Conservation (phyloP, 92 coral and sea anemone species). For the Bergia sp. region DNA sequence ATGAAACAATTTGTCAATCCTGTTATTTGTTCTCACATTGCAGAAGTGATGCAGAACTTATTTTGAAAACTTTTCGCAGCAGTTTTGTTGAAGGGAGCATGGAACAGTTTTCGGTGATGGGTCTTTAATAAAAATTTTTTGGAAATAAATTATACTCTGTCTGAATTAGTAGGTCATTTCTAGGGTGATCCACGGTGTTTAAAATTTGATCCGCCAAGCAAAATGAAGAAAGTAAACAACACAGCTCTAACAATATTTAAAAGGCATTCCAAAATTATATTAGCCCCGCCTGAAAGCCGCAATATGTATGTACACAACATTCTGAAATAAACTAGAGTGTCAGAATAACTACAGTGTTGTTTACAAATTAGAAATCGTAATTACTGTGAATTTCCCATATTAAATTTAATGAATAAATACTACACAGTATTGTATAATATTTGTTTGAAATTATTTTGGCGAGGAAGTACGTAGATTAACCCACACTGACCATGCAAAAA, state of each 20-base stretch:
- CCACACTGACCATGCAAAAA: not conserved
- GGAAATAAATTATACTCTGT: not conserved
- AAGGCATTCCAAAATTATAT: not conserved
- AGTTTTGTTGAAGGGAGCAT: not conserved
- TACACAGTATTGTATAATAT: not conserved
- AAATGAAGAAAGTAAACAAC: slow-evolving; percentile 6
- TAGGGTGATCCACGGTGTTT: slow-evolving; percentile 5
- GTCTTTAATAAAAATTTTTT: not conserved
- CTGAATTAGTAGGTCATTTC: not conserved
- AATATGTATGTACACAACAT: not conserved
- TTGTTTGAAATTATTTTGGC: not conserved
- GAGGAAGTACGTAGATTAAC: not conserved
- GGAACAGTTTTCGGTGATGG: not conserved
- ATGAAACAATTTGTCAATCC: not conserved
- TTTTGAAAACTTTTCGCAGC: not conserved
- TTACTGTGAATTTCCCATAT: not conserved
- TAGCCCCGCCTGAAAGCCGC: not conserved
- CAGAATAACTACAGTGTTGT: not conserved
- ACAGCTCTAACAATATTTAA: not conserved
- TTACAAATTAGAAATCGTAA: not conserved
- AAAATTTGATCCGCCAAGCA: not conserved
- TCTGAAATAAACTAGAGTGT: slow-evolving; percentile 5
- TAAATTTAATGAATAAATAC: not conserved
- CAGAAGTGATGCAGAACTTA: not conserved
- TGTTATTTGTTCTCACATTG: not conserved